These are phyloP conservation scores for Caenorhabditis latens DNA, from an alignment of 1,140 invertebrate genomes.

Conservation along the genomic window DNA sequence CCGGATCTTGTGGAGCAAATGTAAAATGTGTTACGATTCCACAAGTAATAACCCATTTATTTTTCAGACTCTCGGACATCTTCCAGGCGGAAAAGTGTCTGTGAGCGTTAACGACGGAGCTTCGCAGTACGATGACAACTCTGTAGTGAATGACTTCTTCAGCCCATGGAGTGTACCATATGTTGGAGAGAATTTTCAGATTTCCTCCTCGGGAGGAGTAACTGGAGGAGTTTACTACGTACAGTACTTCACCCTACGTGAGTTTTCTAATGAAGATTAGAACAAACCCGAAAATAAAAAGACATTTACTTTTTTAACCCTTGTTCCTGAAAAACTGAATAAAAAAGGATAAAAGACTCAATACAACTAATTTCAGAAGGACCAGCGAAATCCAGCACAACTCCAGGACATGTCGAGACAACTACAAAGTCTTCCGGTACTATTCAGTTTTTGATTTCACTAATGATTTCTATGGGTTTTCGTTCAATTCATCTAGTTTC, in stretches of 20 bases:
- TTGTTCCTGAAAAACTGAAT: too few species aligned
- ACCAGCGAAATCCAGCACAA: too few species aligned
- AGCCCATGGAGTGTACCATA: not conserved
- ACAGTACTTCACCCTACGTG: constrained; percentile 1
- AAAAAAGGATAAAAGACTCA: too few species aligned
- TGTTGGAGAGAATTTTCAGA: not conserved
- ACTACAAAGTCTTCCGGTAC: not conserved
- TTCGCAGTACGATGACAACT: not conserved
- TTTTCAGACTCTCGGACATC: not conserved
- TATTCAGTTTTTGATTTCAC: not conserved
- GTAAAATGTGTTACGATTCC: not conserved
- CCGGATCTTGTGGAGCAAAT: not conserved
- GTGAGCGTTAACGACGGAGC: not conserved
- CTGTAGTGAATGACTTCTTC: not conserved
- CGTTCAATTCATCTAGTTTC: too few species aligned
- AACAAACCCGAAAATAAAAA: too few species aligned
- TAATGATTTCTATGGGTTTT: not conserved
- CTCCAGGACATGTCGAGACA: not conserved
- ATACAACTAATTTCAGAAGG: too few species aligned
- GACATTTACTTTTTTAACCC: too few species aligned
- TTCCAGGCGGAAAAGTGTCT: constrained; percentile 3
- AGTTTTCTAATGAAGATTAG: not conserved
- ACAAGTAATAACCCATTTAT: not conserved
- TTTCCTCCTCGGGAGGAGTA: not conserved
- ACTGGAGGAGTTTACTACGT: not conserved